Base-by-base conservation (phyloP, 2,888 invertebrate species). In the Dryobota labecula region DNA sequence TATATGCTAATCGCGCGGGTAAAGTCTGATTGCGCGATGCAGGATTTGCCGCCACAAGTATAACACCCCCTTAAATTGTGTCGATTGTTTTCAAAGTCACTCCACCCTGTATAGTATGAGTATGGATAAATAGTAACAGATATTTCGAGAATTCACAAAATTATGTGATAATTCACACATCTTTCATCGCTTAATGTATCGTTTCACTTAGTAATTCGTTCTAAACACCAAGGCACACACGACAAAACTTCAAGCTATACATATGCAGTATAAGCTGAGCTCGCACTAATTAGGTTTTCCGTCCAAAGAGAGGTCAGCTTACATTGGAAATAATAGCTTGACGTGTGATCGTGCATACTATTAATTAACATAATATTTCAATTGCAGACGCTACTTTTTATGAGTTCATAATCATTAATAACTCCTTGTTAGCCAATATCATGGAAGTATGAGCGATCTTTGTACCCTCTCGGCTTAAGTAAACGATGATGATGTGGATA, bases 391-490 rank as follows among this genome's bases (percentile, higher is more conserved):
- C 3, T n/a, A 38, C 1, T 45, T 49, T 49, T 63, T 53, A 66
- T 54, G 63, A 54, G 33, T 20, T 60, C 53, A 54, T 74, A 43
- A 54, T 54, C 61, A 70, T 47, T 76, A 57, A 61, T 76, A 64
- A 53, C n/a, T 57, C 1, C 60, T 51, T 57, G 51, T 54, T 54
- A 30, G 30, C 54, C 82, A 78, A 78, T 70, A 82, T 63, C 82
- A 66, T 11, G 53, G 38, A 13, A 62, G 66, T 67, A 61, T 20
- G 13, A 11, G 1, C 47, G 65, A 76, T n/a, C 81, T 78, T 81
- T 78, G 81, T 38, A 70, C 78, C 60, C n/a, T 18, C 49, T 69
- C 38, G 43, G 30, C 57, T 58, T 45, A 47, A 53, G 38, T 60
- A 43, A 49, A 56, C 38, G 51, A 70, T 30, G 64, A 11, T 1